A percentile compares a stretch with the other conserved stretches of the same genome.
Evolutionary conservation across 2,888 invertebrate species (phyloP).

Genomic region (Zonitis immaculata): DNA sequence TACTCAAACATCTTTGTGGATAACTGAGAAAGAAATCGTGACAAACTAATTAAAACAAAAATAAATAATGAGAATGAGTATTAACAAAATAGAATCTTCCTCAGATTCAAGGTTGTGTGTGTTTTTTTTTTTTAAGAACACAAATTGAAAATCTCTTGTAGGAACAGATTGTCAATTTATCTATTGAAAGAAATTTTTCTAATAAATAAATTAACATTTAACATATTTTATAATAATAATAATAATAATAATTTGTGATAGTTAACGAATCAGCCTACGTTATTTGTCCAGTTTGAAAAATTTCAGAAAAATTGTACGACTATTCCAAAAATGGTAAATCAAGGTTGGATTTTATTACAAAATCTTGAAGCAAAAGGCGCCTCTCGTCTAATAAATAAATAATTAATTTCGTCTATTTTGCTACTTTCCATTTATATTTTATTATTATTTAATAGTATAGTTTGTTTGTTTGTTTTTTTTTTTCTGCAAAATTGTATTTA

Average conservation of each 20-base stretch:
- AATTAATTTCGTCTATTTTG: background rate
- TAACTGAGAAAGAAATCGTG: constrained; percentile 1
- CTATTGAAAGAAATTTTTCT: background rate
- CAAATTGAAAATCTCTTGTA: too few species aligned
- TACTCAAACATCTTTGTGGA: constrained; percentile 1
- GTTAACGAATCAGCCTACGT: constrained; percentile 1
- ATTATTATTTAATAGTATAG: background rate
- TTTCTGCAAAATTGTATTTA: too few species aligned
- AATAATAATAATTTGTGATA: background rate
- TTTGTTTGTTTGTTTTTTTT: too few species aligned
- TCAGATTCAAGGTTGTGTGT: background rate
- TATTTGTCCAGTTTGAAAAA: background rate
- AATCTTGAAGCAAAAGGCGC: constrained; percentile 14
- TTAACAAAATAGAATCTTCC: background rate
- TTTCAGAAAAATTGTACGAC: constrained; percentile 1
- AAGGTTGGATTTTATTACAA: constrained; percentile 16
- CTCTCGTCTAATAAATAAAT: constrained; percentile 7
- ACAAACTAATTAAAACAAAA: background rate
- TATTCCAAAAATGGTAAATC: constrained; percentile 15
- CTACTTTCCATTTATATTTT: background rate
- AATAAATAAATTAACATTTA: constrained; percentile 1
- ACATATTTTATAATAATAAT: background rate
- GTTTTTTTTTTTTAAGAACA: background rate
- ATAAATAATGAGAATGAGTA: background rate
- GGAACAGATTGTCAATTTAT: background rate